Percentiles rank a stretch among this genome's conserved stretches.
Conservation (phyloP, 2,797 vertebrate genomes). For the Apogon talboti region DNA sequence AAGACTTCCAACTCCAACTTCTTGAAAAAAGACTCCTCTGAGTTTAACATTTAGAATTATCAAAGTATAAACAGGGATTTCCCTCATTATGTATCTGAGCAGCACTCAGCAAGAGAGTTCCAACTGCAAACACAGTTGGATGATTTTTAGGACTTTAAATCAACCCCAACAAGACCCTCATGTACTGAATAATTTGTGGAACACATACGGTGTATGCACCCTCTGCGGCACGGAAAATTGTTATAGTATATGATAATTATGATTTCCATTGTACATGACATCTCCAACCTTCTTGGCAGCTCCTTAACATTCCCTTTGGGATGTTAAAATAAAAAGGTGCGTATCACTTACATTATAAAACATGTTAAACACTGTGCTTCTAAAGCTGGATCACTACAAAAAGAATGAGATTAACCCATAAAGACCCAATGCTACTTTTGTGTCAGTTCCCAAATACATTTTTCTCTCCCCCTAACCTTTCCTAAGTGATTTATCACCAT, state of each 20-base stretch:
- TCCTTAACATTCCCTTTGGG: background rate
- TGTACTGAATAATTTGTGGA: background rate
- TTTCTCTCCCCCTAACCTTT: too few species aligned
- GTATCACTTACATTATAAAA: too few species aligned
- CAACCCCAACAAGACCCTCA: background rate
- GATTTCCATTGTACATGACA: conserved; percentile 1
- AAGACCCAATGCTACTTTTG: too few species aligned
- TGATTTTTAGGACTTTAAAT: conserved; percentile 2
- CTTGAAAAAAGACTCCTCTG: background rate
- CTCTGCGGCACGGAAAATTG: background rate
- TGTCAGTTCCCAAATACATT: too few species aligned
- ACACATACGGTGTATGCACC: background rate
- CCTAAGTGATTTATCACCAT: too few species aligned
- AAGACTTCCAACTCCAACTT: background rate
- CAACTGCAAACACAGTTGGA: conserved; percentile 1
- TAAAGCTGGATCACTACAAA: too few species aligned
- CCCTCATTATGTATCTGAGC: conserved; percentile 46
- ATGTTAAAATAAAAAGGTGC: background rate
- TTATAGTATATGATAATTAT: conserved; percentile 11
- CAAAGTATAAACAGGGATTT: conserved; percentile 25
- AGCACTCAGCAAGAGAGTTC: conserved; percentile 22
- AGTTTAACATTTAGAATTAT: background rate
- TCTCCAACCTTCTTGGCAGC: background rate
- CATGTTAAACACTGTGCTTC: too few species aligned
- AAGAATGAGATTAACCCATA: too few species aligned